Conservation (phyloP, 2,113 vertebrate species). For the Corythornis cristatus region DNA sequence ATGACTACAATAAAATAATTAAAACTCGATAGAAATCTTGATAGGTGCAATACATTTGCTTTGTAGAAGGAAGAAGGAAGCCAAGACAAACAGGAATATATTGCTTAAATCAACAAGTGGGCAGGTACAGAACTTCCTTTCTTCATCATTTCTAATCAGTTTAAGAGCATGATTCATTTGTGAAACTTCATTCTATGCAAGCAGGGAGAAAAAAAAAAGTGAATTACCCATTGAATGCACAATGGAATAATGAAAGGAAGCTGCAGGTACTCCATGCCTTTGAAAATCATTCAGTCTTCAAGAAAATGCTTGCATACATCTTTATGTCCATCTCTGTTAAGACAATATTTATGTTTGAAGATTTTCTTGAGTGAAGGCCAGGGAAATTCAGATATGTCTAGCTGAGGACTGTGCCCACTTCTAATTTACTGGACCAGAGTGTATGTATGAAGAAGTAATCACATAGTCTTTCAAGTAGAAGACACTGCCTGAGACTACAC, state of each 20-base stretch:
- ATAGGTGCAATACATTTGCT: background rate
- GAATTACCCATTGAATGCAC: background rate
- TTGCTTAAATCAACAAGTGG: conserved; percentile 24
- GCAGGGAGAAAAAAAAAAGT: background rate
- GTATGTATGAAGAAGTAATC: background rate
- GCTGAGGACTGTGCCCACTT: background rate
- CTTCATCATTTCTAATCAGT: conserved; percentile 51
- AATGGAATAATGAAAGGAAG: conserved; percentile 30
- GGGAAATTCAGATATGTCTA: background rate
- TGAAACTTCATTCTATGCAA: conserved; percentile 15
- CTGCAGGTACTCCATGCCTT: conserved; percentile 11
- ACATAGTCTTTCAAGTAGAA: background rate
- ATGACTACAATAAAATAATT: background rate
- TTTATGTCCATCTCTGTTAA: background rate
- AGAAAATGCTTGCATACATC: background rate
- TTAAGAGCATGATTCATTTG: conserved; percentile 53
- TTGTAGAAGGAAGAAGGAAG: conserved; percentile 11
- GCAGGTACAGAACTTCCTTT: conserved; percentile 51
- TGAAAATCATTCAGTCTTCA: background rate
- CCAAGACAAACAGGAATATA: conserved; percentile 54
- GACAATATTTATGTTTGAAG: background rate
- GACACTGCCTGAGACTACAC: background rate
- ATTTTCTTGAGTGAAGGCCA: background rate
- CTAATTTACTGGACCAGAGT: background rate
- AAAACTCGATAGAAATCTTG: background rate